Percentiles rank a stretch among this genome's conserved stretches.
phyloP scores from a whole-genome alignment of 2,888 invertebrate species.

The Caenorhabditis sp. region DNA sequence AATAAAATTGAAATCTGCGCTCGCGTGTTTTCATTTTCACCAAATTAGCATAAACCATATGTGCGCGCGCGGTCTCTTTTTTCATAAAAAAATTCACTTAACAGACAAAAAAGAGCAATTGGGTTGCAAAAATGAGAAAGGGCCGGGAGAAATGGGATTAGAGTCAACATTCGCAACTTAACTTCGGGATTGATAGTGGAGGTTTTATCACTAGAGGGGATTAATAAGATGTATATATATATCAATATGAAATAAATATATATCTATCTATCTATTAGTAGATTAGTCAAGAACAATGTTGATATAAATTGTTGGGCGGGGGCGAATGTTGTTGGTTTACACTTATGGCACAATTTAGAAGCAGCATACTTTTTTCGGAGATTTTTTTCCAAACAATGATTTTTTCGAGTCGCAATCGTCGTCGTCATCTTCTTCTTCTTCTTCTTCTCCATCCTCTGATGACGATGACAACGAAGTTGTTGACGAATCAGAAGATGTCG shows the following conservation, averaged over 20 bases:
- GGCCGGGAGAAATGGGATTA: too few relatives aligned
- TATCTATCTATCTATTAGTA: not conserved
- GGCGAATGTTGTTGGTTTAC: not conserved
- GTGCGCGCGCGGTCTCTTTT: not conserved
- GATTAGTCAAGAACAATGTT: not conserved
- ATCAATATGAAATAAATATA: not conserved
- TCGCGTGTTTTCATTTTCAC: too few relatives aligned
- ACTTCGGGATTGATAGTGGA: too few relatives aligned
- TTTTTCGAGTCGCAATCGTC: not conserved
- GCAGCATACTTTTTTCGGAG: not conserved
- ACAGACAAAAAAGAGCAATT: not conserved
- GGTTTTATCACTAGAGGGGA: not conserved
- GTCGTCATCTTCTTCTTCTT: conserved; percentile 2
- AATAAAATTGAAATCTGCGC: not conserved
- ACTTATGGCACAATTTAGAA: not conserved
- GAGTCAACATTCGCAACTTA: too few relatives aligned
- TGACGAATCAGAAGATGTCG: conserved; percentile 10
- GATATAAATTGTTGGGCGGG: not conserved
- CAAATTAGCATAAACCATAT: conserved; percentile 1
- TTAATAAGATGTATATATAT: not conserved
- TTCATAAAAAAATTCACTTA: not conserved
- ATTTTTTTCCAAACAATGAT: not conserved
- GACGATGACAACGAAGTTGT: conserved; percentile 6
- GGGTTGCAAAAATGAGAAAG: not conserved
- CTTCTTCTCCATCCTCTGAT: not conserved